These are phyloP conservation scores for Pocillopora verrucosa DNA, from an alignment of 64 coral and sea anemone genomes.

Conservation along the genomic window DNA sequence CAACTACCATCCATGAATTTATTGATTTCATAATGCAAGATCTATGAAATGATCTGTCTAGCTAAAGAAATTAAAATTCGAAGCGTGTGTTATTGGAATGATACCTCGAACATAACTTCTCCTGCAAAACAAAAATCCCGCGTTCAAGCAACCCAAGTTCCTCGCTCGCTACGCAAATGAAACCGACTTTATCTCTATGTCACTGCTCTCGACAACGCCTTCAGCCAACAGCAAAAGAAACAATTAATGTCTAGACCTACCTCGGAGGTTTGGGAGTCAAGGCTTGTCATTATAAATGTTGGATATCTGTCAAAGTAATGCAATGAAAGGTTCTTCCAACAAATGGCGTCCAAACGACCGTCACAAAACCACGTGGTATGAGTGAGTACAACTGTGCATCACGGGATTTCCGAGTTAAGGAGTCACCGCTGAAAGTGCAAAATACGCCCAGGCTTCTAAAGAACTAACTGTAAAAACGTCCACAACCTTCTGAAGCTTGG, in stretches of 20 bases:
- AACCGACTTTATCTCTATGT: background rate
- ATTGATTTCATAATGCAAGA: too few relatives aligned
- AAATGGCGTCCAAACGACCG: constrained; percentile 6
- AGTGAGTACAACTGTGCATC: background rate
- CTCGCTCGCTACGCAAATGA: background rate
- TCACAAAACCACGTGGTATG: constrained; percentile 14
- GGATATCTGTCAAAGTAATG: background rate
- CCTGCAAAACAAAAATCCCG: too few relatives aligned
- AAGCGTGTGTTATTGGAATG: too few relatives aligned
- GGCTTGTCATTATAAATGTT: constrained; percentile 34
- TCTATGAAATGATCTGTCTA: too few relatives aligned
- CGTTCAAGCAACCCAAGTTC: too few relatives aligned
- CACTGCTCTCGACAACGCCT: background rate
- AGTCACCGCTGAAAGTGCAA: too few relatives aligned
- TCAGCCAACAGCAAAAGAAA: background rate
- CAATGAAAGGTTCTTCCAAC: background rate
- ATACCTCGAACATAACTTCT: too few relatives aligned
- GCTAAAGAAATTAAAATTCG: too few relatives aligned
- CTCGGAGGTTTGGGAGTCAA: constrained; percentile 14
- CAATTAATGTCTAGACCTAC: constrained; percentile 1
- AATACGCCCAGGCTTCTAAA: too few relatives aligned
- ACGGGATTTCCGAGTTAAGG: background rate
- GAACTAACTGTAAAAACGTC: too few relatives aligned
- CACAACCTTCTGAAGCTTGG: too few relatives aligned
- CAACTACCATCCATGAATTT: too few relatives aligned